These are phyloP conservation scores for Enteromius paludinosus DNA, from an alignment of 2,797 vertebrate genomes.

Conservation along the genomic window DNA sequence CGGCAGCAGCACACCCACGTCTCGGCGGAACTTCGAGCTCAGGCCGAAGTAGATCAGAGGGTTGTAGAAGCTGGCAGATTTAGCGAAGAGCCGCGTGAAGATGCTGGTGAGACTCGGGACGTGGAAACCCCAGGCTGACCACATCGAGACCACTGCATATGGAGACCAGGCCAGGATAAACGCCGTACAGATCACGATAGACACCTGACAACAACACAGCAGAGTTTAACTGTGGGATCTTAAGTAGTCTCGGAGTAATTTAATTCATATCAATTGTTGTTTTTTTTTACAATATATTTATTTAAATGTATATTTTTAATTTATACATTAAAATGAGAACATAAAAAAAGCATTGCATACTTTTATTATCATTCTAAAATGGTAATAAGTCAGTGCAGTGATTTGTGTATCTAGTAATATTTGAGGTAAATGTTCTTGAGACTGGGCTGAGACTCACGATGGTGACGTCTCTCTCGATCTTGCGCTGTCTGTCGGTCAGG, in stretches of 20 bases:
- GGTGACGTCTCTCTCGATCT: constrained; percentile 82
- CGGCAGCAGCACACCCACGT: constrained; percentile 78
- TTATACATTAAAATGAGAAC: neutral
- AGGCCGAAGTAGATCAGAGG: constrained; percentile 90
- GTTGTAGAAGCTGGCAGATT: constrained; percentile 90
- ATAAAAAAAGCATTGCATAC: neutral
- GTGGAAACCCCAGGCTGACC: constrained; percentile 84
- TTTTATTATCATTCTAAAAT: neutral
- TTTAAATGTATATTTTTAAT: neutral
- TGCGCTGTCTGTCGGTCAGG: constrained; percentile 81
- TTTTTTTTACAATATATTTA: too few species aligned
- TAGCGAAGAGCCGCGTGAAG: constrained; percentile 85
- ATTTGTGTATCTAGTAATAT: too few species aligned
- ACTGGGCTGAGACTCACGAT: constrained; percentile 69
- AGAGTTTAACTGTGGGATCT: too few species aligned
- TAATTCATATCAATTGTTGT: too few species aligned
- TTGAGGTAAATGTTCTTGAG: too few species aligned
- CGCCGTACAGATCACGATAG: constrained; percentile 86
- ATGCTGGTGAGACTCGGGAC: constrained; percentile 87
- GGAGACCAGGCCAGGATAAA: constrained; percentile 91
- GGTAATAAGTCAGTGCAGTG: too few species aligned
- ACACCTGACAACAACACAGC: constrained; percentile 73
- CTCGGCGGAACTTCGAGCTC: constrained; percentile 87
- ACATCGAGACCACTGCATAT: constrained; percentile 92
- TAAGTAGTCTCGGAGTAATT: too few species aligned